Percentiles rank a stretch among this genome's conserved stretches.
Conservation (phyloP, 2,113 vertebrate genomes). For the Calypte anna region DNA sequence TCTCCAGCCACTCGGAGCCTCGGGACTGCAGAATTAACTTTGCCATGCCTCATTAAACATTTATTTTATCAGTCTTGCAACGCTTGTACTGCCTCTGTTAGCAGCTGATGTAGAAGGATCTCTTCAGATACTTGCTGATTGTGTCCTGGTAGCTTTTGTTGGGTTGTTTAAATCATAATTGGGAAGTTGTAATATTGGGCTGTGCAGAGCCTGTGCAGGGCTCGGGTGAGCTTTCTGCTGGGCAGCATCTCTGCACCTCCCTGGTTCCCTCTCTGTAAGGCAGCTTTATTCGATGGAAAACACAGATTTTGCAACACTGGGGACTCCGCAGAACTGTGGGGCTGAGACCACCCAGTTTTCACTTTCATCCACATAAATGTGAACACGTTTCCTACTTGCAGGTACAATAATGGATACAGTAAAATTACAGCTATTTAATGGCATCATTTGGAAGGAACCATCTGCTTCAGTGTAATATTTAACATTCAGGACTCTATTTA, state of each 20-base stretch:
- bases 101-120: neutral
- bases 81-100: neutral
- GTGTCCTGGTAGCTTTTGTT: neutral
- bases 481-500: conserved; percentile 81
- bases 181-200: neutral
- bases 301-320: neutral
- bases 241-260: neutral
- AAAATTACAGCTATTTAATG: conserved; percentile 12
- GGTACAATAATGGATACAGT: neutral
- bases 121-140: neutral
- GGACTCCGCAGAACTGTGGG: neutral
- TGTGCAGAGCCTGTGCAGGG: neutral
- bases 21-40: neutral
- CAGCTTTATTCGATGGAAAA: neutral
- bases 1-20: neutral
- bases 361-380: neutral
- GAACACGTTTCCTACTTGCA: neutral
- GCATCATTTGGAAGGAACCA: conserved; percentile 8
- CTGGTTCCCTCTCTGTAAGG: neutral
- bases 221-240: neutral
- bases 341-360: neutral
- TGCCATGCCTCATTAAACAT: neutral
- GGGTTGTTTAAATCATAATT: neutral
- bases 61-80: neutral
- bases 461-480: conserved; percentile 44